Percentiles rank a stretch among this genome's conserved stretches.
Conservation (phyloP, 1,140 invertebrate species). For the Hypothenemus hampei region DNA sequence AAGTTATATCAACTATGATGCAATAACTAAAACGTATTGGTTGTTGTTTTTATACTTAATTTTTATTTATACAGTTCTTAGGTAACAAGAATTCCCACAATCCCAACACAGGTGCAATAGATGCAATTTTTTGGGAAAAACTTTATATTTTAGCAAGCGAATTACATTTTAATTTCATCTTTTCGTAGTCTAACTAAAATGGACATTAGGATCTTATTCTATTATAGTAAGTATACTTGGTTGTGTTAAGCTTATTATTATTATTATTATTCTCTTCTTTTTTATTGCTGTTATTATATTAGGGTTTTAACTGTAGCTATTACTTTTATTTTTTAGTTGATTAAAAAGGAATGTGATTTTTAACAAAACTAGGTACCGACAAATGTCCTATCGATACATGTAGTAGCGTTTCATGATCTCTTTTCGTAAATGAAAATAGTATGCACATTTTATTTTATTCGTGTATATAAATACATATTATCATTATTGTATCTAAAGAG, state of each 20-base stretch:
- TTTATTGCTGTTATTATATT: slow-evolving; percentile 1
- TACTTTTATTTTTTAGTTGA: too few relatives aligned
- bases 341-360: slow-evolving; percentile 9
- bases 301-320: slow-evolving; percentile 3
- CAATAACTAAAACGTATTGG: slow-evolving; percentile 13
- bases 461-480: slow-evolving; percentile 16
- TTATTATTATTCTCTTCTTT: neutral
- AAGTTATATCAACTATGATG: too few relatives aligned
- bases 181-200: too few relatives aligned
- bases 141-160: too few relatives aligned
- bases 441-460: slow-evolving; percentile 21
- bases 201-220: too few relatives aligned
- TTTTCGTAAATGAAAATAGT: slow-evolving; percentile 10
- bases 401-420: slow-evolving; percentile 28
- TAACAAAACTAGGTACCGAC: slow-evolving; percentile 3
- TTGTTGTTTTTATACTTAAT: slow-evolving; percentile 10
- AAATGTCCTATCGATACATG: slow-evolving; percentile 2
- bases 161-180: too few relatives aligned
- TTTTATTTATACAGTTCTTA: slow-evolving; percentile 2
- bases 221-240: too few relatives aligned
- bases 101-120: too few relatives aligned
- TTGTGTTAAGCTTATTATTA: too few relatives aligned
- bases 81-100: too few relatives aligned
- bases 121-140: too few relatives aligned
- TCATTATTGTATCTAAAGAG: too few relatives aligned